phyloP scores from a whole-genome alignment of 2,797 vertebrate genomes.

The Myotis planiceps region DNA sequence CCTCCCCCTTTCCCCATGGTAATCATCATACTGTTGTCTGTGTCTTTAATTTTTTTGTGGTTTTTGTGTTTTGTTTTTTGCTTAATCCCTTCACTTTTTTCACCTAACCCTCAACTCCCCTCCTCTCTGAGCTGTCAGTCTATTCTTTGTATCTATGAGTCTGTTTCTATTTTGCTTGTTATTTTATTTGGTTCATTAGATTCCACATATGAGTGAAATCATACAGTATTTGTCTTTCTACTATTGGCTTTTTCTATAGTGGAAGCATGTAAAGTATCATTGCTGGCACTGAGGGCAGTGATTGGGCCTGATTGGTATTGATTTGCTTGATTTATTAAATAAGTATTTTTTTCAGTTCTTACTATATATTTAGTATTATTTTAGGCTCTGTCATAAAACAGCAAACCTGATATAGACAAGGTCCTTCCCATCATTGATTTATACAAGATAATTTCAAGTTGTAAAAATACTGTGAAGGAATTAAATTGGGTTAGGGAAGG shows the following conservation, averaged over 20 bases:
- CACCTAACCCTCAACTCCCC: not conserved
- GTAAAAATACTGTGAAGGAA: not conserved
- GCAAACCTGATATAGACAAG: not conserved
- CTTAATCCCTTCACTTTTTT: not conserved
- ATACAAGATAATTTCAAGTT: slow-evolving; percentile 26
- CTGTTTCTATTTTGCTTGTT: not conserved
- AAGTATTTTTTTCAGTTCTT: slow-evolving; percentile 21
- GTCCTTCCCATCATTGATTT: not conserved
- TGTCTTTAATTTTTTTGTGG: not conserved
- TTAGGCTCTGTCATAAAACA: slow-evolving; percentile 15
- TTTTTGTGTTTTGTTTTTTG: not conserved
- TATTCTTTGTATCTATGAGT: not conserved
- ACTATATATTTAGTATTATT: not conserved
- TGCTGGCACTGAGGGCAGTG: not conserved
- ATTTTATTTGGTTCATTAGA: not conserved
- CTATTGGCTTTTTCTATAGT: not conserved
- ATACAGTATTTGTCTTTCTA: not conserved
- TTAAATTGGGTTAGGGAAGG: slow-evolving; percentile 24
- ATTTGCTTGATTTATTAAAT: slow-evolving; percentile 23
- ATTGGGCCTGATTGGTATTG: not conserved
- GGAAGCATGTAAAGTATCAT: not conserved
- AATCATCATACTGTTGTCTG: not conserved
- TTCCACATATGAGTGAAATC: not conserved
- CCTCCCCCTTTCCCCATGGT: no score
- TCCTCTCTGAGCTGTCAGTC: not conserved